These are phyloP conservation scores for Perca schrenkii DNA, from an alignment of 2,113 vertebrate species.

Conservation along the genomic window DNA sequence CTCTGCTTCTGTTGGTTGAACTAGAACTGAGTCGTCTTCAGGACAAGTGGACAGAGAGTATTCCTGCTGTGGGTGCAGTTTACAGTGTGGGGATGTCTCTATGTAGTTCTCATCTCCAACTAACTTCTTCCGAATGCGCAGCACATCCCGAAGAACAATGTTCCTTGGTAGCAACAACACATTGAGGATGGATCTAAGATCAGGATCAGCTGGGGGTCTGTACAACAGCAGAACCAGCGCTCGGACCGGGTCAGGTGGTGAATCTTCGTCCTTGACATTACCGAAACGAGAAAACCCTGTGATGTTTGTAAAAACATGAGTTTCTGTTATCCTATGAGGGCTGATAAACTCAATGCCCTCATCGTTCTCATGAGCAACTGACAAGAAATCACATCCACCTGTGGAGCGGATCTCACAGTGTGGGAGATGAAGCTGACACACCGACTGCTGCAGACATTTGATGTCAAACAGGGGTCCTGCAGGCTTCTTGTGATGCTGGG, in stretches of 20 bases:
- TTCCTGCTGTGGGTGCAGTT: conserved; percentile 24
- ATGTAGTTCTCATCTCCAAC: conserved; percentile 12
- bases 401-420: conserved; percentile 51
- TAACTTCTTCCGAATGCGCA: conserved; percentile 16
- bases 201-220: not conserved
- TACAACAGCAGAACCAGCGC: conserved; percentile 51
- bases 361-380: conserved; percentile 30
- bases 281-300: conserved; percentile 8
- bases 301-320: conserved; percentile 24
- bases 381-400: not conserved
- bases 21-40: not conserved
- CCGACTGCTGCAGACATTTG: conserved; percentile 24
- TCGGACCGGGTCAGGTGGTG: conserved; percentile 14
- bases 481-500: conserved; percentile 23
- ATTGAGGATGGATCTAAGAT: not conserved
- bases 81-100: conserved; percentile 29
- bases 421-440: conserved; percentile 49
- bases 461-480: conserved; percentile 58
- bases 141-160: not conserved
- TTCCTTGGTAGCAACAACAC: conserved; percentile 37
- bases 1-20: conserved; percentile 41
- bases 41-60: conserved; percentile 36
- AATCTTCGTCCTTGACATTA: conserved; percentile 14
- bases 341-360: conserved; percentile 2
- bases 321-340: conserved; percentile 24